phyloP scores from a whole-genome alignment of 2,888 invertebrate species.

The Bibio marci region DNA sequence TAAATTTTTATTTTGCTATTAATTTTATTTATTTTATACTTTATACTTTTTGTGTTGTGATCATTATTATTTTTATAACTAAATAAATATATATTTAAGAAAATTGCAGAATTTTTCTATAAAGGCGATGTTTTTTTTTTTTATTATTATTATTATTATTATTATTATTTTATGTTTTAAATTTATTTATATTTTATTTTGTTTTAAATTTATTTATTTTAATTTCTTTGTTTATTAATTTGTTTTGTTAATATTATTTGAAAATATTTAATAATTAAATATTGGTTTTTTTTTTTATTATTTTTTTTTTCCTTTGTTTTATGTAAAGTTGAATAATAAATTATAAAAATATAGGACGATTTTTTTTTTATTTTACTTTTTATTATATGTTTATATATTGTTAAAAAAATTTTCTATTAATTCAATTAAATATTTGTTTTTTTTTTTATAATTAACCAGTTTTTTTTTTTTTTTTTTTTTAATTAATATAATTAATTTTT shows the following conservation, averaged over 20 bases:
- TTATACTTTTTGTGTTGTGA: too few relatives aligned
- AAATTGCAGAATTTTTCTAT: slow-evolving; percentile 2
- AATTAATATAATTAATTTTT: background rate
- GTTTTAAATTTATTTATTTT: too few relatives aligned
- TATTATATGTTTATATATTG: background rate
- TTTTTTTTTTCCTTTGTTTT: background rate
- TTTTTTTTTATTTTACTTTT: background rate
- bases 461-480: background rate
- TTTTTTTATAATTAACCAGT: background rate
- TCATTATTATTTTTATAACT: too few relatives aligned
- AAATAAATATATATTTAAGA: too few relatives aligned
- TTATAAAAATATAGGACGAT: slow-evolving; percentile 3
- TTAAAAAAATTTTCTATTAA: background rate
- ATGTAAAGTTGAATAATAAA: slow-evolving; percentile 1
- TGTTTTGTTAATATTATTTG: too few relatives aligned
- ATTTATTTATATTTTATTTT: too few relatives aligned
- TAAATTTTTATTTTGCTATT: too few relatives aligned
- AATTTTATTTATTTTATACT: too few relatives aligned
- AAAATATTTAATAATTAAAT: background rate
- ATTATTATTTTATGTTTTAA: too few relatives aligned
- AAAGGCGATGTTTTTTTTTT: slow-evolving; percentile 2
- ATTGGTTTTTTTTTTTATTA: background rate
- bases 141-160: too few relatives aligned
- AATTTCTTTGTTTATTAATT: too few relatives aligned
- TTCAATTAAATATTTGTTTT: background rate